These are phyloP conservation scores for Alouatta caraya DNA, from an alignment of 2,797 vertebrate genomes.

Conservation along the genomic window DNA sequence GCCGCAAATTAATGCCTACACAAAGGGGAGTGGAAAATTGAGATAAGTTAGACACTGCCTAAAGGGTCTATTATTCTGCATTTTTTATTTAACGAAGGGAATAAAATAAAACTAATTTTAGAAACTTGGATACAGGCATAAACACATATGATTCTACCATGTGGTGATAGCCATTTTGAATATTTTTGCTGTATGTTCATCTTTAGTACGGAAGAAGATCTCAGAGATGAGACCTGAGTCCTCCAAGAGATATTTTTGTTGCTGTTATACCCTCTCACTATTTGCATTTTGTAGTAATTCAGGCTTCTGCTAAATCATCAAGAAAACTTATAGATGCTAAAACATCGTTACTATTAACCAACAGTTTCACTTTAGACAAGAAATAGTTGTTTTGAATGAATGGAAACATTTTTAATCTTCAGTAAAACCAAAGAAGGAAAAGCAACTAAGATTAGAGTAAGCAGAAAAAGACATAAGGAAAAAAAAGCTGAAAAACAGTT, in stretches of 20 bases:
- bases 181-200: neutral
- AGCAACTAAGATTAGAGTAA: neutral
- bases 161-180: neutral
- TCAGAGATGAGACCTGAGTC: neutral
- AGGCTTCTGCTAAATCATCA: neutral
- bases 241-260: neutral
- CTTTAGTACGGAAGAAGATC: neutral
- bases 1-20: neutral
- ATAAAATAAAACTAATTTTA: slow-evolving; percentile 14
- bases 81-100: neutral
- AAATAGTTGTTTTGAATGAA: slow-evolving; percentile 24
- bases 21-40: neutral
- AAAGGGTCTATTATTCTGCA: neutral
- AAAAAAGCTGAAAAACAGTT: neutral
- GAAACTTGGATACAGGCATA: neutral
- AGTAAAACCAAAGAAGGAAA: neutral
- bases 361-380: slow-evolving; percentile 8
- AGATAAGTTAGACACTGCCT: neutral
- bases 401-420: slow-evolving; percentile 5
- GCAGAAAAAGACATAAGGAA: neutral
- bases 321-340: neutral
- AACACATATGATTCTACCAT: neutral
- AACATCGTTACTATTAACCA: neutral
- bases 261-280: neutral
- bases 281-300: neutral